Base-by-base conservation (phyloP, 2,888 invertebrate species). In the Dynastes maya region DNA sequence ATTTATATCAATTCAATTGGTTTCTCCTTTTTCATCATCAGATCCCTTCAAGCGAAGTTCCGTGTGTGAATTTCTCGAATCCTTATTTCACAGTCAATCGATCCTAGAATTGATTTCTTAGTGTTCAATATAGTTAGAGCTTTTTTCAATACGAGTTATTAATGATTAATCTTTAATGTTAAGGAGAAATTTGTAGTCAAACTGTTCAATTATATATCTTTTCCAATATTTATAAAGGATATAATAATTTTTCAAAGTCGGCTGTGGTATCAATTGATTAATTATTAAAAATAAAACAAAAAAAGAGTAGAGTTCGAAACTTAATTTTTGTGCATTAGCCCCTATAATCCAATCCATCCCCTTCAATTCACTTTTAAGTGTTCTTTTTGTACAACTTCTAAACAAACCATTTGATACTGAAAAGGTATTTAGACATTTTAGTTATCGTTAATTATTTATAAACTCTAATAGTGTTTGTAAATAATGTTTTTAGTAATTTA, bases 71-170 rank as follows among this genome's bases (percentile, higher is more conserved):
- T 58, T 58, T 67, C 40, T 49, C 45, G 65, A 67, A 67, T 67
- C 55, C 13, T 58, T 58, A 45, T 67, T 16, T 40, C 16, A 45
- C 40, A 67, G n/a, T 67, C 13, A 22, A 67, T 58, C 55, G 16
- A 53, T 58, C 8, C 8, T 53, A 51, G 68, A 27, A 45, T 75
- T 55, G 37, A 77, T n/a, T 65, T 58, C 22, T 77, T 82, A 82
- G 80, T 79, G 74, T 77, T 79, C 71, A 79, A 79, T 78, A 76
- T 81, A 82, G 78, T 72, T 82, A 81, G 77, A 76, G 81, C 81
- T 82, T 82, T 81, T 82, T 82, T 82, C 81, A 78, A 78, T 80
- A 70, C 51, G 27, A 70, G 51, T 71, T 55, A 37, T 55, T 58
- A 55, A 55, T 58, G 37, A 37, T 32, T 27, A 61, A 16, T 29